Percentiles rank a stretch among this genome's conserved stretches.
Conservation (phyloP, 1,140 invertebrate genomes). For the Hesperophylax magnus region DNA sequence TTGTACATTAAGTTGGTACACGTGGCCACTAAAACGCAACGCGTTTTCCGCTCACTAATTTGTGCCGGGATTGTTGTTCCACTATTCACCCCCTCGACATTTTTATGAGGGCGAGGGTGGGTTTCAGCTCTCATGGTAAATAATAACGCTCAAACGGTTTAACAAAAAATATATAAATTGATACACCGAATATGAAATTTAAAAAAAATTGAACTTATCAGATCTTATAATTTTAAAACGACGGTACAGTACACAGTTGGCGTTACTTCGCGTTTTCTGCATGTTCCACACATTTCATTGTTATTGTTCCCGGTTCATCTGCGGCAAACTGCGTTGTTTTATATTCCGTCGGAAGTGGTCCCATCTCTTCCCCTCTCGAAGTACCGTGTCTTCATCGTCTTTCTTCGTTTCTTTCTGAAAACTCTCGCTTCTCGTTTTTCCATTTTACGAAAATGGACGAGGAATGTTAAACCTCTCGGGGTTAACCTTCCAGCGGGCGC, state of each 20-base stretch:
- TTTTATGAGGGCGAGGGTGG: background rate
- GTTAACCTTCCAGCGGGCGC: too few species aligned
- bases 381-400: background rate
- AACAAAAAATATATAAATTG: too few species aligned
- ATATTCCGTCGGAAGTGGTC: background rate
- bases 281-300: too few species aligned
- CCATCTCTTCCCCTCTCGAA: background rate
- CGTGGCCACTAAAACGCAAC: slow-evolving; percentile 2
- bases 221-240: too few species aligned
- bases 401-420: background rate
- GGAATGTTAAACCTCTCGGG: background rate
- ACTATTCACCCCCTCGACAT: background rate
- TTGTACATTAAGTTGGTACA: background rate
- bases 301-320: too few species aligned
- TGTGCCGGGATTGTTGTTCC: slow-evolving; percentile 18
- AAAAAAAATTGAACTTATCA: too few species aligned
- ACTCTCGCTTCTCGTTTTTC: slow-evolving; percentile 5
- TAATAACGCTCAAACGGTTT: too few species aligned
- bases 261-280: too few species aligned
- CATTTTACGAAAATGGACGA: background rate
- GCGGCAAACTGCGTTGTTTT: background rate
- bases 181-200: too few species aligned
- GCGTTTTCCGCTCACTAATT: slow-evolving; percentile 11
- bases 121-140: too few species aligned
- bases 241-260: too few species aligned